Evolutionary conservation across 2,113 vertebrate species (phyloP), one percentile per base, ranked within the genome.

Genomic region (Promerops cafer): DNA sequence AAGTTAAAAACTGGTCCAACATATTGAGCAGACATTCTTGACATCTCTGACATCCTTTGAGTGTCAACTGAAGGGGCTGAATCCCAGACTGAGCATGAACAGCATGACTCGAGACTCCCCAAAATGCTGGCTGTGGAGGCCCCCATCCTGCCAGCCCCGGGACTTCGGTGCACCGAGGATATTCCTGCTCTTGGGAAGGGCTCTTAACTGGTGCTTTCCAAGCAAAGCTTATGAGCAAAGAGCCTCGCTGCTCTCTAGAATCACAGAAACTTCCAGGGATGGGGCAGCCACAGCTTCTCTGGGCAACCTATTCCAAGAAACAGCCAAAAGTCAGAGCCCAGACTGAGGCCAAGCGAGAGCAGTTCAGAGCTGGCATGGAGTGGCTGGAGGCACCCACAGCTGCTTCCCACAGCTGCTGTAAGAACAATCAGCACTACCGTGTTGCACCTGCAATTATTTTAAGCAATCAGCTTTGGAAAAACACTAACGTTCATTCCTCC

Each of bases 401-500:
- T 5, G 5, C 77, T 70, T 80, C 52, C 65, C 24, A 31, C 26
- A 27, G 71, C 71, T 31, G 33, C 84, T 8, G 6, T 17, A 31
- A 83, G 93, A 90, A 35, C 57, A 72, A 72, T 24, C 71, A 19
- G 18, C 1, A 3, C 35, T 20, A 24, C 81, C 10, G 1, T 4
- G 12, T 3, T 59, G 57, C 66, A 60, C 80, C 59, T 75, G 72
- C 33, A 44, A 90, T 75, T 89, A 66, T 74, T 92, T 82, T 59
- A 63, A 84, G 85, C 80, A 45, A 94, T 44, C 47, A 42, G 53
- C 56, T 86, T 77, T 56, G 68, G 61, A 75, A 95, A 93, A 90
- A 35, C 56, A 56, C n/a, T n/a, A 93, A 86, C 17, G 12, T 35
- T 94, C 50, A 45, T 68, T 90, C 87, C 83, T 92, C 93, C 90